phyloP scores from a whole-genome alignment of 2,797 vertebrate genomes.

The Leucoraja ocellata region DNA sequence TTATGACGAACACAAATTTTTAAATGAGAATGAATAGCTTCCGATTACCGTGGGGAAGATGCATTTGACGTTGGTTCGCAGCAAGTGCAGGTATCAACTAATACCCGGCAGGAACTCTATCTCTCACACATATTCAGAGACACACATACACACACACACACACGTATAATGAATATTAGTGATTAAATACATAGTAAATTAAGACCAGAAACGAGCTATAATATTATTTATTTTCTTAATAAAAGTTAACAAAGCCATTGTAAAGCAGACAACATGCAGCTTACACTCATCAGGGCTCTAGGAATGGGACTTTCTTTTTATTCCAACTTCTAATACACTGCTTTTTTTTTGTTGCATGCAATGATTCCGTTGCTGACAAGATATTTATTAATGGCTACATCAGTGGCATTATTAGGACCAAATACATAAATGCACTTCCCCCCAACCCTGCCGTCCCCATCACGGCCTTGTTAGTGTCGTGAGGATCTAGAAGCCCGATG shows the following conservation, averaged over 20 bases:
- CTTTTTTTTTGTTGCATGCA: constrained; percentile 22
- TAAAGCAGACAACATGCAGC: constrained; percentile 27
- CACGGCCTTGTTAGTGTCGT: background rate
- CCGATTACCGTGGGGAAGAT: background rate
- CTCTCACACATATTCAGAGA: background rate
- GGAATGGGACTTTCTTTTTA: background rate
- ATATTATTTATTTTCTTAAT: constrained; percentile 34
- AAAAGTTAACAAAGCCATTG: constrained; percentile 36
- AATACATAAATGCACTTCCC: background rate
- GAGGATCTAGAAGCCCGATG: background rate
- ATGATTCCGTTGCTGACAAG: constrained; percentile 7
- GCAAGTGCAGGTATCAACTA: background rate
- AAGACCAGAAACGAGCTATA: constrained; percentile 10
- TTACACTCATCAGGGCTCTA: constrained; percentile 28
- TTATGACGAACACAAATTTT: background rate
- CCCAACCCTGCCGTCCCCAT: background rate
- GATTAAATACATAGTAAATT: background rate
- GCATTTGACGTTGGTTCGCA: background rate
- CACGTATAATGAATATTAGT: background rate
- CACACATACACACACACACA: background rate
- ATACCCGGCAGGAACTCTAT: background rate
- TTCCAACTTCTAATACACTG: background rate
- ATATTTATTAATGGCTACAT: background rate
- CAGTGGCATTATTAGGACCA: background rate
- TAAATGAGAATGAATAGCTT: constrained; percentile 13